phyloP scores from a whole-genome alignment of 53 echinoderm and acorn worm genomes.

The Hippasteria phrygiana region DNA sequence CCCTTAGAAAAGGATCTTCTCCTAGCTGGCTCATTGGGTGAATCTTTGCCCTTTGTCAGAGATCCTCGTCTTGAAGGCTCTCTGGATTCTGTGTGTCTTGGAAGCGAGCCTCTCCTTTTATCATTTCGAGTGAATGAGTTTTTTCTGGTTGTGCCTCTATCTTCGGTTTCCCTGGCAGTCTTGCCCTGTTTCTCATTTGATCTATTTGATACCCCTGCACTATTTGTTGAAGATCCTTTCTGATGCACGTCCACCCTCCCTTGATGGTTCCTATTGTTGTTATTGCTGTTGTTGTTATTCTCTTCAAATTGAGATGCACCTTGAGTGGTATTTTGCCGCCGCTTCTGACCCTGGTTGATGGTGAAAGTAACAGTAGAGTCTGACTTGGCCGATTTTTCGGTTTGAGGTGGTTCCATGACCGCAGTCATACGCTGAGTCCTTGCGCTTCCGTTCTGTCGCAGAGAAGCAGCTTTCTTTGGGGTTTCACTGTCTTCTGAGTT shows the following conservation, averaged over 20 bases:
- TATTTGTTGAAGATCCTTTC: constrained; percentile 27
- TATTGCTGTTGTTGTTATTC: constrained; percentile 41
- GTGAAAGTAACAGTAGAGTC: constrained; percentile 83
- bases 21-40: constrained; percentile 42
- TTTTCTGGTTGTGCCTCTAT: background rate
- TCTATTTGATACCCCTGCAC: background rate
- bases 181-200: constrained; percentile 33
- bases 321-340: constrained; percentile 39
- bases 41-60: constrained; percentile 46
- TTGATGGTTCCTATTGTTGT: constrained; percentile 30
- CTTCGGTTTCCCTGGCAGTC: constrained; percentile 25
- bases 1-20: constrained; percentile 44
- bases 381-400: constrained; percentile 55
- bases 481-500: constrained; percentile 20
- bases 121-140: constrained; percentile 29
- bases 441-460: constrained; percentile 43
- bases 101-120: constrained; percentile 35
- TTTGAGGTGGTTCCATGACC: constrained; percentile 77
- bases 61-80: constrained; percentile 50
- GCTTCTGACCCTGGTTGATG: constrained; percentile 66
- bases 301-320: constrained; percentile 6
- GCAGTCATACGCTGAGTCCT: constrained; percentile 76
- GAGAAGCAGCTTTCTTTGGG: constrained; percentile 37
- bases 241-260: constrained; percentile 2
- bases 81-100: constrained; percentile 29